Evolutionary conservation across 2,888 invertebrate genomes (phyloP).

Genomic region (Drosophila kambysellisi): DNA sequence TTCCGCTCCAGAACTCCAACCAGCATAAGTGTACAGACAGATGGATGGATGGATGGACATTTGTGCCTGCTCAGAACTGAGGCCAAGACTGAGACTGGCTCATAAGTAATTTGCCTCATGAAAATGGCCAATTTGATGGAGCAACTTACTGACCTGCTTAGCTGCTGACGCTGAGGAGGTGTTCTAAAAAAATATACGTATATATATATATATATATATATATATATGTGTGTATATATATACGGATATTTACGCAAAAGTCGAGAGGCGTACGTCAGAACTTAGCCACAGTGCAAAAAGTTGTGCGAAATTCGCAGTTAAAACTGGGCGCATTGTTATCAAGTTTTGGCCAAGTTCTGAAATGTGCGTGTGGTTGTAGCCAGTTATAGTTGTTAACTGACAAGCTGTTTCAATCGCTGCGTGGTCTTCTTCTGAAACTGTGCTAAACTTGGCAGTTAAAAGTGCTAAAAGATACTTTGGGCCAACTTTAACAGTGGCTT

Average conservation of each 20-base stretch:
- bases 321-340: slow-evolving; percentile 33
- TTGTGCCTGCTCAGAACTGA: slow-evolving; percentile 36
- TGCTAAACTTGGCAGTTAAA: not conserved
- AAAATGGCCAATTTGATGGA: slow-evolving; percentile 68
- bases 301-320: slow-evolving; percentile 24
- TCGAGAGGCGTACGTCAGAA: slow-evolving; percentile 14
- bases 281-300: slow-evolving; percentile 34
- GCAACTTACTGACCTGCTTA: slow-evolving; percentile 27
- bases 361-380: slow-evolving; percentile 12
- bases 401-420: slow-evolving; percentile 1
- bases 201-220: too few species aligned
- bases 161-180: not conserved
- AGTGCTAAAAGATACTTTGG: slow-evolving; percentile 4
- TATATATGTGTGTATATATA: not conserved
- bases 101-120: slow-evolving; percentile 69
- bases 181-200: not conserved
- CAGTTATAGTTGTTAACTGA: slow-evolving; percentile 18
- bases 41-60: slow-evolving; percentile 8
- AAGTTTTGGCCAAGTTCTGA: slow-evolving; percentile 40
- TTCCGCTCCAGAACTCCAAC: slow-evolving; percentile 12
- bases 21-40: not conserved
- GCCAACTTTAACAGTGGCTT: not conserved
- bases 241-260: slow-evolving; percentile 4
- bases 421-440: not conserved
- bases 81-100: slow-evolving; percentile 53